A percentile compares a stretch with the other conserved stretches of the same genome.
phyloP scores from a whole-genome alignment of 2,888 invertebrate species.

The Lithophane ornitopus region DNA sequence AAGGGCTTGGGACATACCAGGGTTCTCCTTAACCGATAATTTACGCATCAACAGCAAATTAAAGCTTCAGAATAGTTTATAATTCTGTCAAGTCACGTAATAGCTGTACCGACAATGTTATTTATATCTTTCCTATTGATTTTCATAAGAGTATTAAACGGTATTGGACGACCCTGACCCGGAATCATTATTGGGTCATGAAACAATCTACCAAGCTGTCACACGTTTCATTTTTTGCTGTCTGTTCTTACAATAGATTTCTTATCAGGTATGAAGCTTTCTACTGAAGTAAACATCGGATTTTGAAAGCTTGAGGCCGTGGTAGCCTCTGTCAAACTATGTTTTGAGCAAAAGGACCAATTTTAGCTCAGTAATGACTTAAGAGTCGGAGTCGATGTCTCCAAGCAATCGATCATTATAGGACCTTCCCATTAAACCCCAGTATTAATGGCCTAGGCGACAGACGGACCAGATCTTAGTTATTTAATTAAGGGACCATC shows the following conservation, averaged over 20 bases:
- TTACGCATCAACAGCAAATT: no score
- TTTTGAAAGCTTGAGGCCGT: not conserved
- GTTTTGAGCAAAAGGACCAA: not conserved
- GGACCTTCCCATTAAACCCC: slow-evolving; percentile 1
- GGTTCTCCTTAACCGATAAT: no score
- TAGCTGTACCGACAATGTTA: slow-evolving; percentile 1
- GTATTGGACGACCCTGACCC: slow-evolving; percentile 44
- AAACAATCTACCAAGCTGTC: slow-evolving; percentile 18
- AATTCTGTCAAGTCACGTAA: slow-evolving; percentile 7
- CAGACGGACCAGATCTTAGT: slow-evolving; percentile 17
- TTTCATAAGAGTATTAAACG: slow-evolving; percentile 35
- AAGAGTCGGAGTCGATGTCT: not conserved
- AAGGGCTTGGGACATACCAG: no score
- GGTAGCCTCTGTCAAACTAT: no score
- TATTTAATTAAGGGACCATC: slow-evolving; percentile 51
- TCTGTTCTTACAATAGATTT: not conserved
- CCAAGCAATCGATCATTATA: slow-evolving; percentile 17
- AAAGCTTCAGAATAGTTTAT: no score
- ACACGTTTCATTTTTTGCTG: slow-evolving; percentile 16
- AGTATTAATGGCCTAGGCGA: slow-evolving; percentile 19
- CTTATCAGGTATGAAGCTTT: not conserved
- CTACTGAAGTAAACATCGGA: not conserved
- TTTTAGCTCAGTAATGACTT: slow-evolving; percentile 4
- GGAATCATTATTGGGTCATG: slow-evolving; percentile 52
- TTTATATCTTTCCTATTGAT: slow-evolving; percentile 46